Evolutionary conservation across 2,113 vertebrate genomes (phyloP), one percentile per base, ranked within the genome.

Genomic region (Datnioides undecimradiatus): DNA sequence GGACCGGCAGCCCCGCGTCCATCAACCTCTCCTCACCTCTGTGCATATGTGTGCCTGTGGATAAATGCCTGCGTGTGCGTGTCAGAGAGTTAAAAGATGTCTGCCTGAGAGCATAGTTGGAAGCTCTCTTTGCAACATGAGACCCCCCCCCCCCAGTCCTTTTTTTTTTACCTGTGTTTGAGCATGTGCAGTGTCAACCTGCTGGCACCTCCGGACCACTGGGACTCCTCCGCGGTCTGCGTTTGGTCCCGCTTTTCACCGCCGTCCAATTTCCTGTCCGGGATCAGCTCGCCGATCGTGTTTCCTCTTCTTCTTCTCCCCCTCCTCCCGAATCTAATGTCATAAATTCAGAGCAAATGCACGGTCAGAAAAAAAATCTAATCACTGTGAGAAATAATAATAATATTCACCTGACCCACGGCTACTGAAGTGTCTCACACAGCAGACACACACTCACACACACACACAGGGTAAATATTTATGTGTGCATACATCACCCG

Each of bases 1-100:
- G 79, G 78, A 83, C 85, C 89, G 67, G 87, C 73, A 82, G 76
- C 84, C n/a, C 78, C 25, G 63, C 76, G 59, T 84, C 82, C 75
- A 76, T 90, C 87, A 76, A 62, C 64, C 71, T 76, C 76, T 80
- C 79, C 71, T 79, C 86, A 81, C 82, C 19, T 65, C 66, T 63
- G 62, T 62, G 55, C 55, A 60, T 43, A 48, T 63, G 38, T 45
- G 81, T 76, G 68, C 64, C 63, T 51, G 17, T 58, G 59, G 67
- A 48, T 58, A 71, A 82, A 81, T 74, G 76, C 80, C 68, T 83
- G 73, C 52, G 33, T 38, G 43, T 62, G 65, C 62, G 43, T 84
- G 52, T 76, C 27, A 10, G 48, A 31, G 27, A 72, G 79, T 80
- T 76, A 67, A 76, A 84, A 67, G 68, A 82, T 63, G 76, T 73